phyloP scores from a whole-genome alignment of 1,140 invertebrate species.

The Drosophila lini region DNA sequence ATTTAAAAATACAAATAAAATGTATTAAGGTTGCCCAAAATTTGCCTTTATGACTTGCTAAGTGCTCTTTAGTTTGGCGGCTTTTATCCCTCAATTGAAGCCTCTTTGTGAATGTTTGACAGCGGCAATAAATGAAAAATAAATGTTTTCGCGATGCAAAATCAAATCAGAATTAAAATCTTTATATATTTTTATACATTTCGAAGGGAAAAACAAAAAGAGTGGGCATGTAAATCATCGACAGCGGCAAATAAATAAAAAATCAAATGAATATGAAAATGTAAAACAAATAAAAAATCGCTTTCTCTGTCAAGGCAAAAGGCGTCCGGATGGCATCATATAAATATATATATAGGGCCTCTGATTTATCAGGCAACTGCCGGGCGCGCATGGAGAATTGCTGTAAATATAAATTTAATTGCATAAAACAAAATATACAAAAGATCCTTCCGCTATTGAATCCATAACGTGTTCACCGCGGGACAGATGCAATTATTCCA shows the following conservation, averaged over 20 bases:
- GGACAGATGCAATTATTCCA: conserved; percentile 53
- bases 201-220: conserved; percentile 1
- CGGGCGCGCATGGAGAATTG: conserved; percentile 34
- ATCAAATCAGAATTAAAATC: conserved; percentile 66
- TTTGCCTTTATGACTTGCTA: conserved; percentile 3
- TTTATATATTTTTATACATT: conserved; percentile 49
- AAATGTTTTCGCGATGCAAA: conserved; percentile 36
- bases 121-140: conserved; percentile 45
- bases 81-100: conserved; percentile 30
- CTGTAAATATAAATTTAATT: conserved; percentile 80
- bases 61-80: conserved; percentile 1
- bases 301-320: conserved; percentile 10
- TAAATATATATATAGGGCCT: conserved; percentile 30
- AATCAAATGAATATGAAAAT: conserved; percentile 70
- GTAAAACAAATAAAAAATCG: conserved; percentile 52
- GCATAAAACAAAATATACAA: conserved; percentile 61
- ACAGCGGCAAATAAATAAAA: conserved; percentile 54
- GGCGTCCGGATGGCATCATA: conserved; percentile 19
- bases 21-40: background rate
- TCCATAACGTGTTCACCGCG: conserved; percentile 28
- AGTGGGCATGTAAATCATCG: conserved; percentile 28
- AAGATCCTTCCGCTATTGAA: conserved; percentile 47
- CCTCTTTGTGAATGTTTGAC: conserved; percentile 22
- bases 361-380: conserved; percentile 46
- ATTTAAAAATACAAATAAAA: background rate